phyloP scores from a whole-genome alignment of 2,888 invertebrate species.

The Morpho helenor region DNA sequence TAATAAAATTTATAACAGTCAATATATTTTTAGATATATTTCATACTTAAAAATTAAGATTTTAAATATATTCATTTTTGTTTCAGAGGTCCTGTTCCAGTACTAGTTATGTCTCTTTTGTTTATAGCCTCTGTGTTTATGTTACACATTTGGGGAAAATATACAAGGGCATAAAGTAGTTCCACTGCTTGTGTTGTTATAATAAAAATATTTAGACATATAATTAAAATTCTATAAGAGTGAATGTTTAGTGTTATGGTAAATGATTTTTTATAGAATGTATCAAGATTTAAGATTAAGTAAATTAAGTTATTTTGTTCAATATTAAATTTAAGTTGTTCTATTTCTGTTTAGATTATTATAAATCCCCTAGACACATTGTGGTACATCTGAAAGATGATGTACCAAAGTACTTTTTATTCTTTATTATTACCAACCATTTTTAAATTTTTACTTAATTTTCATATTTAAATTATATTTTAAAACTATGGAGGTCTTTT shows the following conservation, averaged over 20 bases:
- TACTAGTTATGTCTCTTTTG: constrained; percentile 98
- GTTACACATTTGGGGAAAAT: constrained; percentile 99
- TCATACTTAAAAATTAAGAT: too few species aligned
- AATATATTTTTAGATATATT: too few species aligned
- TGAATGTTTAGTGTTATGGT: constrained; percentile 28
- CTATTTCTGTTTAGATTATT: constrained; percentile 1
- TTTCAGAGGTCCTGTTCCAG: constrained; percentile 98
- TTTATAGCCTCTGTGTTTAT: constrained; percentile 99
- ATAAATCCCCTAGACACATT: too few species aligned
- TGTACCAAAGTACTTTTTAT: too few species aligned
- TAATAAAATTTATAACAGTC: too few species aligned
- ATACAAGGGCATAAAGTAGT: constrained; percentile 84
- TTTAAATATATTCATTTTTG: constrained; percentile 34
- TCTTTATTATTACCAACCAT: too few species aligned
- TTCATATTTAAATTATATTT: constrained; percentile 14
- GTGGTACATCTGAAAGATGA: too few species aligned
- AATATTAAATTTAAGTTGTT: constrained; percentile 43
- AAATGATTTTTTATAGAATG: constrained; percentile 25
- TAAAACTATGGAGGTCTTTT: background rate
- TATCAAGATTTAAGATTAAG: constrained; percentile 28
- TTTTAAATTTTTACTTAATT: background rate
- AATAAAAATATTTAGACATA: constrained; percentile 11
- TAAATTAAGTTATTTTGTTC: constrained; percentile 52
- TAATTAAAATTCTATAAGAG: constrained; percentile 21
- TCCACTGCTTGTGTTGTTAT: constrained; percentile 13